A percentile compares a stretch with the other conserved stretches of the same genome.
These are phyloP conservation scores for Habroteleia sp. DNA, from an alignment of 2,888 invertebrate genomes.

Conservation along the genomic window DNA sequence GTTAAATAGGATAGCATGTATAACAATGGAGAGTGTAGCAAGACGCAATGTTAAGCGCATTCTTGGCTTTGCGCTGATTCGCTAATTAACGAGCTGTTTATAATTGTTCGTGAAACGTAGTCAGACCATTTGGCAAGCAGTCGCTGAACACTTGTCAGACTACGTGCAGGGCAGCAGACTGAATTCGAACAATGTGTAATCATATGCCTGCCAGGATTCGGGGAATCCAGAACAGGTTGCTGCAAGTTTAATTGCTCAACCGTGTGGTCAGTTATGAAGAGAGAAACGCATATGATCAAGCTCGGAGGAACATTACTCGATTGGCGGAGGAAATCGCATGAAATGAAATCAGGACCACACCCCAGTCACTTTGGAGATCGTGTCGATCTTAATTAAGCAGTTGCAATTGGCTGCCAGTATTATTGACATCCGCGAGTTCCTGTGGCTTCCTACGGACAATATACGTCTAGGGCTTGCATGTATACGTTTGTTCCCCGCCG, in stretches of 20 bases:
- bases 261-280: slow-evolving; percentile 18
- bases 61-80: slow-evolving; percentile 49
- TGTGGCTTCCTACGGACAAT: slow-evolving; percentile 74
- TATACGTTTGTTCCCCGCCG: slow-evolving; percentile 63
- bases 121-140: slow-evolving; percentile 24
- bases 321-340: slow-evolving; percentile 50
- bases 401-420: slow-evolving; percentile 71
- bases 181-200: slow-evolving; percentile 67
- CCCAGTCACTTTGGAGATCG: slow-evolving; percentile 51
- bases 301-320: neutral
- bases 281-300: slow-evolving; percentile 1
- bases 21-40: slow-evolving; percentile 7
- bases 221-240: slow-evolving; percentile 47
- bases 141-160: slow-evolving; percentile 62
- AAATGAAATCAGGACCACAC: slow-evolving; percentile 58
- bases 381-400: slow-evolving; percentile 75
- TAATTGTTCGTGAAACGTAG: slow-evolving; percentile 48
- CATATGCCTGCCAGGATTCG: slow-evolving; percentile 56
- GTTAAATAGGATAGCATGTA: slow-evolving; percentile 15
- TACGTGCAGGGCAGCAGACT: slow-evolving; percentile 34
- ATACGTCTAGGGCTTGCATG: slow-evolving; percentile 67
- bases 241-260: slow-evolving; percentile 23
- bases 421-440: slow-evolving; percentile 74
- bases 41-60: slow-evolving; percentile 23
- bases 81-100: slow-evolving; percentile 62